Evolutionary conservation across 2,888 invertebrate genomes (phyloP).

Genomic region (Drosophila kambysellisi): DNA sequence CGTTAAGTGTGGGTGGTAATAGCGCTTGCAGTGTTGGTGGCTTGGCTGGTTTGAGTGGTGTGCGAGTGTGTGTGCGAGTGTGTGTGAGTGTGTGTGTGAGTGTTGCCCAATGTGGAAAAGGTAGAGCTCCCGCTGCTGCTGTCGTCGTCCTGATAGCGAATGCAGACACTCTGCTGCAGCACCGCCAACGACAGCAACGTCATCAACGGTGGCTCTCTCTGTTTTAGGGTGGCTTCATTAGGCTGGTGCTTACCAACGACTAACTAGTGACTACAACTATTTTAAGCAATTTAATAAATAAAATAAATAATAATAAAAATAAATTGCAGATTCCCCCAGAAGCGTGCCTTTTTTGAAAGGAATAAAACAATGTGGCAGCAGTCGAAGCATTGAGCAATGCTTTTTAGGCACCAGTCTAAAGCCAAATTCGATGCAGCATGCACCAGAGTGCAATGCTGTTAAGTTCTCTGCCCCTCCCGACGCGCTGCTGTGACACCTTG

Average conservation of each 20-base stretch:
- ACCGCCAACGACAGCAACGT: slow-evolving; percentile 45
- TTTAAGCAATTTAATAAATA: background rate
- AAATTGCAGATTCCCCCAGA: background rate
- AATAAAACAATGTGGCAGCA: background rate
- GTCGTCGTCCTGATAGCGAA: slow-evolving; percentile 61
- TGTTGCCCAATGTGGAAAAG: slow-evolving; percentile 19
- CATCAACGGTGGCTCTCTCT: slow-evolving; percentile 53
- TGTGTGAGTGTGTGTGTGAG: background rate
- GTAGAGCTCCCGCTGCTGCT: slow-evolving; percentile 34
- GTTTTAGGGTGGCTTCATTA: slow-evolving; percentile 27
- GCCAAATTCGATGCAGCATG: slow-evolving; percentile 23
- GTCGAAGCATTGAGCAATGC: background rate
- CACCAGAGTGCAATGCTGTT: slow-evolving; percentile 34
- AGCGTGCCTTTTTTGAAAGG: background rate
- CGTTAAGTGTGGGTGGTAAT: slow-evolving; percentile 62
- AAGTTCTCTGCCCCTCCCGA: background rate
- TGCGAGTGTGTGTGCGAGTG: background rate
- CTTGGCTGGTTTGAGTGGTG: background rate
- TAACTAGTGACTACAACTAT: background rate
- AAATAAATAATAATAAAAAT: background rate
- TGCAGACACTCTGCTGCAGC: slow-evolving; percentile 35
- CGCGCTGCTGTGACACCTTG: slow-evolving; percentile 64
- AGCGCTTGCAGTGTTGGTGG: slow-evolving; percentile 5
- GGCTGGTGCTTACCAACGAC: slow-evolving; percentile 34
- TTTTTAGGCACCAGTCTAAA: slow-evolving; percentile 39